Conservation (phyloP, 2,797 vertebrate genomes). For the Gymnoscopelus braueri region DNA sequence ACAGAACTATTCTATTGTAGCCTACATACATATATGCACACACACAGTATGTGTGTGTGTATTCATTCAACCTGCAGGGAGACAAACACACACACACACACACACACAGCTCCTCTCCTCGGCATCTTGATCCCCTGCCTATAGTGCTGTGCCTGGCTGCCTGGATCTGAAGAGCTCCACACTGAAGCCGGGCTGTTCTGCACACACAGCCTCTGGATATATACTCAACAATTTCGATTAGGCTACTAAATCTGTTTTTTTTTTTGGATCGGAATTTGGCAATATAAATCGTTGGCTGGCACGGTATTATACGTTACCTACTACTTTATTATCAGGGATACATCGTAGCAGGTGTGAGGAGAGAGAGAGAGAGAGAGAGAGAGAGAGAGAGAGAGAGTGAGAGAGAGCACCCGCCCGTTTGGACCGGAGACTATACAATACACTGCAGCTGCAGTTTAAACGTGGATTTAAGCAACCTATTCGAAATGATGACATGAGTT, state of each 20-base stretch:
- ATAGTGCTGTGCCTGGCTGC: not conserved
- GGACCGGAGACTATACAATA: constrained; percentile 1
- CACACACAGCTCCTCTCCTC: too few relatives aligned
- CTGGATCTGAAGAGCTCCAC: too few relatives aligned
- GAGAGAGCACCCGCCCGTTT: constrained; percentile 7
- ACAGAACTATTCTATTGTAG: constrained; percentile 36
- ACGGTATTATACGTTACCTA: constrained; percentile 6
- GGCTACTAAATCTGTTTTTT: not conserved
- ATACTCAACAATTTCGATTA: constrained; percentile 32
- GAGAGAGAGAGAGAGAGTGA: not conserved
- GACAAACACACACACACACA: not conserved
- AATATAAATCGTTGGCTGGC: constrained; percentile 39
- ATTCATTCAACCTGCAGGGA: constrained; percentile 18
- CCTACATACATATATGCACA: constrained; percentile 20
- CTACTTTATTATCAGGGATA: not conserved
- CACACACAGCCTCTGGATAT: not conserved
- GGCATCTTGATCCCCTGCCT: constrained; percentile 1
- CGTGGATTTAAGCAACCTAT: not conserved
- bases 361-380: not conserved
- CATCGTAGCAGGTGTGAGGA: not conserved
- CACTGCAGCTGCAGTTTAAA: constrained; percentile 23
- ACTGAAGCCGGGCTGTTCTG: not conserved
- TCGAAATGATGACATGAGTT: constrained; percentile 55
- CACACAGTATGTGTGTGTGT: not conserved
- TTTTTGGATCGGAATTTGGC: constrained; percentile 14